Conservation (phyloP, 2,113 vertebrate genomes). For the Caloenas nicobarica region DNA sequence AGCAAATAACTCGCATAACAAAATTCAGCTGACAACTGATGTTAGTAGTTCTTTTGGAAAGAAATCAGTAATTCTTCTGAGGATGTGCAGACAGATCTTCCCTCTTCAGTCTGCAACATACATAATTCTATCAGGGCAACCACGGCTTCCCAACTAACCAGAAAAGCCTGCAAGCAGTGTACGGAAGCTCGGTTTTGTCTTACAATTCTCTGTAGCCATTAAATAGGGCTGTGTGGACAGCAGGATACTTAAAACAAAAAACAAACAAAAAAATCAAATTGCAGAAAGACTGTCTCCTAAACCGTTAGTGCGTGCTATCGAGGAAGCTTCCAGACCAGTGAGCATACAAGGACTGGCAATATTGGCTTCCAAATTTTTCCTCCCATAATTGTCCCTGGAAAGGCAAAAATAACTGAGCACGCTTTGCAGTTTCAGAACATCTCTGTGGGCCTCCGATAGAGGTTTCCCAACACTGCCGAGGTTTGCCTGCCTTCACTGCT, state of each 20-base stretch:
- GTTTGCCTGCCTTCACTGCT: neutral
- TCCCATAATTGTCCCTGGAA: neutral
- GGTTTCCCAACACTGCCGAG: neutral
- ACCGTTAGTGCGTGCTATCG: rapidly evolving
- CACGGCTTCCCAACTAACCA: neutral
- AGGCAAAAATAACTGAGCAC: neutral
- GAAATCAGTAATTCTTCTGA: neutral
- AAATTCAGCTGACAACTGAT: neutral
- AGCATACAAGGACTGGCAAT: neutral
- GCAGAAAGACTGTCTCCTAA: neutral
- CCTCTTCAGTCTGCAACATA: rapidly evolving
- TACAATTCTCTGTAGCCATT: neutral
- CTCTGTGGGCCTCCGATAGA: neutral
- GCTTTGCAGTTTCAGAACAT: neutral
- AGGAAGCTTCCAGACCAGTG: neutral
- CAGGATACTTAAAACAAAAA: rapidly evolving
- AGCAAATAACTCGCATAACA: neutral
- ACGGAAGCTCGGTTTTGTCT: neutral
- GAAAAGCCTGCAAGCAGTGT: neutral
- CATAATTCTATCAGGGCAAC: neutral
- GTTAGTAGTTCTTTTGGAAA: neutral
- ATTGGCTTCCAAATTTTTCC: neutral
- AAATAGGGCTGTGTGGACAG: neutral
- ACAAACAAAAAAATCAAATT: neutral
- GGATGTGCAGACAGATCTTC: neutral